Percentiles rank a stretch among this genome's conserved stretches.
Evolutionary conservation across 2,113 vertebrate species (phyloP).

Genomic region (Speoplatyrhinus poulsoni): DNA sequence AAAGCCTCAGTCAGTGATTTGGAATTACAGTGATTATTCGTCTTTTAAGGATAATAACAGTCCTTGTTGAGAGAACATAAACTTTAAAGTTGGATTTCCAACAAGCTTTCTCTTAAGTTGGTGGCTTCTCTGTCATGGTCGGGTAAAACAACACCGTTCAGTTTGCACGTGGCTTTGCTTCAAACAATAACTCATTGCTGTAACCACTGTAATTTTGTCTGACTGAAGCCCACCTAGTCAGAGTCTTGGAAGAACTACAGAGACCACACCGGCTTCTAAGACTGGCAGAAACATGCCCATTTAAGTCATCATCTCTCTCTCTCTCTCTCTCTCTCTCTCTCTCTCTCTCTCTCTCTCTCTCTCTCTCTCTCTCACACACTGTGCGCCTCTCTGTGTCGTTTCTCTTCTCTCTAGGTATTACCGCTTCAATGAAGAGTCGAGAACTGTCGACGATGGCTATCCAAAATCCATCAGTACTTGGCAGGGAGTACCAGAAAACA

Average conservation of each 20-base stretch:
- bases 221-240: background rate
- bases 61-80: no score
- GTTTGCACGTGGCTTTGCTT: background rate
- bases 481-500: conserved; percentile 87
- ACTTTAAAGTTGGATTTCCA: no score
- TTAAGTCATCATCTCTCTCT: background rate
- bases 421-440: conserved; percentile 83
- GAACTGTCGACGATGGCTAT: conserved; percentile 81
- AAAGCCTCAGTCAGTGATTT: no score
- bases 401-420: conserved; percentile 79
- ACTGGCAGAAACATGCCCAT: background rate
- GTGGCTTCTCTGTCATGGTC: background rate
- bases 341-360: background rate
- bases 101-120: no score
- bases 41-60: no score
- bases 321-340: conserved; percentile 9
- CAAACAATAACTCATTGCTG: background rate
- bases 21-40: no score
- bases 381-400: no score
- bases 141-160: background rate
- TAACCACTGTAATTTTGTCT: background rate
- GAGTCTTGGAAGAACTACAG: background rate
- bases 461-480: conserved; percentile 84
- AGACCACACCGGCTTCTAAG: background rate
- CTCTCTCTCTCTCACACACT: background rate